Conservation (phyloP, 2,113 vertebrate species). For the Salvator merianae region DNA sequence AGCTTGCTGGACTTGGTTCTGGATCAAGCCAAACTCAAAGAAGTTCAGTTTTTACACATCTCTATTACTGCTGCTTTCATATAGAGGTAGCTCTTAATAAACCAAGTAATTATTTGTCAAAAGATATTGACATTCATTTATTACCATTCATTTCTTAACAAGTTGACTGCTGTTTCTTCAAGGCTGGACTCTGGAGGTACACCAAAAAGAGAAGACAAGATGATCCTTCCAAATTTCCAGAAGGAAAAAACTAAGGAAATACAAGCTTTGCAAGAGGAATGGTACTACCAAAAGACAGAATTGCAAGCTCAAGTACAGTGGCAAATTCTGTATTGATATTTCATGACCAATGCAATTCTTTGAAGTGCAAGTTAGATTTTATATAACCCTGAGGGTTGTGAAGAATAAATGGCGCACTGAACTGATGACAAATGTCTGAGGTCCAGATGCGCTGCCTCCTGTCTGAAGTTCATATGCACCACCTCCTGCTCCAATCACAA, state of each 20-base stretch:
- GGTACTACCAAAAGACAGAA: slow-evolving; percentile 75
- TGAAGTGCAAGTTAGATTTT: neutral
- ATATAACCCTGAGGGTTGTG: neutral
- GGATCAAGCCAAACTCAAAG: too few relatives aligned
- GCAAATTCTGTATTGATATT: neutral
- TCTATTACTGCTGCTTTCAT: neutral
- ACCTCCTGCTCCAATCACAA: too few relatives aligned
- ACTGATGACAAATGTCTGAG: neutral
- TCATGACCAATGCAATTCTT: neutral
- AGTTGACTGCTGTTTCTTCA: slow-evolving; percentile 23
- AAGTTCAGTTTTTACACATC: too few relatives aligned
- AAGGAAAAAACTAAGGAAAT: slow-evolving; percentile 76
- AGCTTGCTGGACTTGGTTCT: too few relatives aligned
- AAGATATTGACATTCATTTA: neutral
- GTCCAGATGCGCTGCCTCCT: too few relatives aligned
- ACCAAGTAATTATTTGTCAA: neutral
- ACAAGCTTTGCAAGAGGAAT: slow-evolving; percentile 74
- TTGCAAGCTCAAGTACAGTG: slow-evolving; percentile 74
- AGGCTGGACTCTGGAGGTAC: slow-evolving; percentile 26
- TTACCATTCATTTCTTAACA: neutral
- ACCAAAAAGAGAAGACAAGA: slow-evolving; percentile 58
- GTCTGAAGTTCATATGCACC: too few relatives aligned
- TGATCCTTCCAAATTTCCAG: slow-evolving; percentile 59
- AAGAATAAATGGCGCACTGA: neutral
- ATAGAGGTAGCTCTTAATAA: neutral